Evolutionary conservation across 1,140 invertebrate species (phyloP).

Genomic region (Listronotus bonariensis): DNA sequence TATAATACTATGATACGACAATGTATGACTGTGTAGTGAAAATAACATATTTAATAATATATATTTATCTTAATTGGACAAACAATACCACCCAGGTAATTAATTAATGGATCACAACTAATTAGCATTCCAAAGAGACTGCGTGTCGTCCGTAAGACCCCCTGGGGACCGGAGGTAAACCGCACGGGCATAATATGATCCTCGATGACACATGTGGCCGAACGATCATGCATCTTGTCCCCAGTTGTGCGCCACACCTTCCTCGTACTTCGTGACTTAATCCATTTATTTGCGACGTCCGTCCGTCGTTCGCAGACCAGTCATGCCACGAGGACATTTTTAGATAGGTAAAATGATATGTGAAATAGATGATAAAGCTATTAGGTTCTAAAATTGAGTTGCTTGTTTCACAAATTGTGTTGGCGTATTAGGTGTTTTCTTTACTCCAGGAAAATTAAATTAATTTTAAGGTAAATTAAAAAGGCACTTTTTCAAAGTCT

Average conservation of each 20-base stretch:
- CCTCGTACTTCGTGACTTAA: constrained; percentile 30
- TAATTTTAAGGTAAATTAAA: too few species aligned
- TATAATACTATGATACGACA: too few species aligned
- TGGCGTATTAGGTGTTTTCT: too few species aligned
- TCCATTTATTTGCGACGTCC: constrained; percentile 24
- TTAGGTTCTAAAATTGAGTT: background rate
- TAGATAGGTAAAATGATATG: constrained; percentile 28
- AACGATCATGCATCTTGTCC: constrained; percentile 27
- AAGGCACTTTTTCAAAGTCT: too few species aligned
- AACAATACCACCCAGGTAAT: constrained; percentile 22
- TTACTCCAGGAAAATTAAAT: too few species aligned
- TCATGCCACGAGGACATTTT: constrained; percentile 24
- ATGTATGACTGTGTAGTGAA: too few species aligned
- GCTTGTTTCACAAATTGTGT: background rate
- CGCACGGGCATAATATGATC: constrained; percentile 33
- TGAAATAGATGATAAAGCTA: constrained; percentile 15
- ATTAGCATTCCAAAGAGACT: constrained; percentile 32
- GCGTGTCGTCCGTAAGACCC: constrained; percentile 20
- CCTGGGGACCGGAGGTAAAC: constrained; percentile 14
- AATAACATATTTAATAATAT: too few species aligned
- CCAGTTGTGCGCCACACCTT: constrained; percentile 33
- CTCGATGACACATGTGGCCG: constrained; percentile 32
- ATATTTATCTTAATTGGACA: too few species aligned
- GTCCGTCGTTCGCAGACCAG: background rate
- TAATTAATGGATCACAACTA: constrained; percentile 29